Base-by-base conservation (phyloP, 1,140 invertebrate genomes). In the Bathynomus jamesi region DNA sequence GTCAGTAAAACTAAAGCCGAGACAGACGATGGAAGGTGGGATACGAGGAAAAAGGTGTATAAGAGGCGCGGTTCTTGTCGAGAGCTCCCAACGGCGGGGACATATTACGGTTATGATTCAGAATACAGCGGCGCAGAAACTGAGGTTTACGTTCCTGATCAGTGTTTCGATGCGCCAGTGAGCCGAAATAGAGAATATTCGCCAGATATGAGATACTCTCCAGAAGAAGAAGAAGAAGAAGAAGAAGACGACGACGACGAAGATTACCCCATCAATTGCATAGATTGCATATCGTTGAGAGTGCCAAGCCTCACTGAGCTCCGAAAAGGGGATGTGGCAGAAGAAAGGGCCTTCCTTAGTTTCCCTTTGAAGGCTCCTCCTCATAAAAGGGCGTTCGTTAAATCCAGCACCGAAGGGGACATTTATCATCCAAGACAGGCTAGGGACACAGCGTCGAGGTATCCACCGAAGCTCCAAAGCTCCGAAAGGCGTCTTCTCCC, bases 91-190 rank as follows among this genome's bases (percentile, higher is more conserved):
- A 17, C 40, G 46, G 76, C 72, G 63, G 76, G 76, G 61, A 74
- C 69, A 32, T 77, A 77, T 28, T 77, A 77, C 70, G 76, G 76
- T 63, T 77, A 77, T 69, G 76, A 77, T 64, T 77, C 76, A 21
- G 76, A 77, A 46, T 77, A 77, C 65, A 77, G 76, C 53, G 76
- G 76, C n/a, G 76, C 76, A 24, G 76, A 77, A 64, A 77, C 76
- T 10, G 76, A 77, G 62, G 76, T 77, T 64, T 77, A 71, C 40
- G 65, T 77, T 46, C 69, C 76, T 28, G 76, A 77, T 71, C 70
- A 66, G 7, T 73, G 68, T 29, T 70, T 74, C 31, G 76, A 77
- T 40, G n/a, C n/a, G n/a, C n/a, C n/a, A n/a, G n/a, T n/a, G n/a
- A 74, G 72, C 61, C 53, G 72, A 61, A 72, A 74, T 21, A 70